Percentiles rank a stretch among this genome's conserved stretches.
Evolutionary conservation across 2,113 vertebrate genomes (phyloP).

Genomic region (Zonotrichia leucophrys): DNA sequence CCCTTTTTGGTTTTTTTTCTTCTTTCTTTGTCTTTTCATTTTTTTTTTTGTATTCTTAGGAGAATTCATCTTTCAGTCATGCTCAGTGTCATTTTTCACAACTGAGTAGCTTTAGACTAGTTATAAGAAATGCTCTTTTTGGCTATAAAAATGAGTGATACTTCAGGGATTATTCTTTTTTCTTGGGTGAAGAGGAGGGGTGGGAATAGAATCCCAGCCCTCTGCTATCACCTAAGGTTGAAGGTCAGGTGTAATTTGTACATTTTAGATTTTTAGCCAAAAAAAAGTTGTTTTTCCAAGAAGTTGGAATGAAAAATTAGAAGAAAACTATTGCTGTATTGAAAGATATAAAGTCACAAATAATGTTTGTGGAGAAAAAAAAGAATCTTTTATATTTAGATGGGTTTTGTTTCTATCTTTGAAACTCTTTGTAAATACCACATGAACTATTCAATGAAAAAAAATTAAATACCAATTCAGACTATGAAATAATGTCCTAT

Average conservation of each 20-base stretch:
- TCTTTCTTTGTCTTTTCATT: neutral
- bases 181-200: neutral
- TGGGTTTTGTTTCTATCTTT: neutral
- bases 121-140: conserved; percentile 41
- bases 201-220: neutral
- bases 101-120: conserved; percentile 43
- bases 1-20: neutral
- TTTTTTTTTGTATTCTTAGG: neutral
- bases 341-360: neutral
- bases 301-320: conserved; percentile 36
- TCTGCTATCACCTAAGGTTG: neutral
- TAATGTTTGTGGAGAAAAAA: rapidly evolving
- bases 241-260: conserved; percentile 35
- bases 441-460: neutral
- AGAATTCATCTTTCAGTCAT: conserved; percentile 66
- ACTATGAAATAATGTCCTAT: neutral
- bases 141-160: conserved; percentile 66
- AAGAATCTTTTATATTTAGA: neutral
- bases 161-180: conserved; percentile 14
- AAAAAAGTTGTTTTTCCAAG: conserved; percentile 13
- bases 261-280: conserved; percentile 50
- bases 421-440: neutral
- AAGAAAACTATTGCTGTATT: neutral
- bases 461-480: neutral
- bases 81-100: conserved; percentile 65